Conservation (phyloP, 2,797 vertebrate genomes). For the Micrastur ruficollis region DNA sequence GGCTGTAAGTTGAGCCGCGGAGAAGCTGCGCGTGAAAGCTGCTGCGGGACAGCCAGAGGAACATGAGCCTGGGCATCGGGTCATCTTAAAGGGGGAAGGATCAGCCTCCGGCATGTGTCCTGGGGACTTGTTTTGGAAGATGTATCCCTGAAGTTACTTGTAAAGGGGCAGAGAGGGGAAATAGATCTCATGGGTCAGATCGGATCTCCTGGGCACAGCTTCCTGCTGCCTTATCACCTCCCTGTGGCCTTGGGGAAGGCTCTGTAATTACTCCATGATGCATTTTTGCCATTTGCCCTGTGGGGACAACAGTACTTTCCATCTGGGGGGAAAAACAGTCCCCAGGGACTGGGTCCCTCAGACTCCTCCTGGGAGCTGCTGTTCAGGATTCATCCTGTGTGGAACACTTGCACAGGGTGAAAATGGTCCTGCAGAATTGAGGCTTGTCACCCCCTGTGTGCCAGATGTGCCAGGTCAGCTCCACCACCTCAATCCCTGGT, state of each 20-base stretch:
- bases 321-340: neutral
- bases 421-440: neutral
- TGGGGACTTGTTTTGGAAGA: neutral
- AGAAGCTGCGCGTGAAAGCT: neutral
- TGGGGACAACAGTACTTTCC: neutral
- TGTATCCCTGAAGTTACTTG: neutral
- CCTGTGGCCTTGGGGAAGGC: neutral
- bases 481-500: neutral
- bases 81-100: neutral
- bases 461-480: neutral
- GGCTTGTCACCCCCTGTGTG: rapidly evolving
- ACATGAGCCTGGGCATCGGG: neutral
- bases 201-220: neutral
- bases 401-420: neutral
- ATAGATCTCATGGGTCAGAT: neutral
- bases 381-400: neutral
- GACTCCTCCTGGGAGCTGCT: neutral
- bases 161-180: neutral
- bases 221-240: neutral
- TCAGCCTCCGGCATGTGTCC: neutral
- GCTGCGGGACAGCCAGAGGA: neutral
- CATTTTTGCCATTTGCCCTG: neutral
- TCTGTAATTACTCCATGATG: neutral
- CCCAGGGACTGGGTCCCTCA: neutral
- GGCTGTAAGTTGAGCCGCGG: slow-evolving; percentile 82